Evolutionary conservation across 1,140 invertebrate genomes (phyloP).

Genomic region (Propsilocerus akamusi): DNA sequence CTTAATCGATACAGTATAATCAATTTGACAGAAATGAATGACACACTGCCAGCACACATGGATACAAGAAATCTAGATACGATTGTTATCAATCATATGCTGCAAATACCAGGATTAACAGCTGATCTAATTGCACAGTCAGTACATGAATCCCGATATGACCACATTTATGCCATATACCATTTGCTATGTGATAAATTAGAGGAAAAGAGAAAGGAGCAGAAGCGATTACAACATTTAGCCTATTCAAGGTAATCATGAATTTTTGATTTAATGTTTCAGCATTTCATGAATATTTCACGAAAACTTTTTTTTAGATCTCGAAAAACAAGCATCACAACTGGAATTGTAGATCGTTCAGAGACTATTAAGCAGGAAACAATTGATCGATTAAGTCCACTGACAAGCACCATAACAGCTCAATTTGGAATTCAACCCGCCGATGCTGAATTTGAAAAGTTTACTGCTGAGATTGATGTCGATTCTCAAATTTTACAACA

Average conservation of each 20-base stretch:
- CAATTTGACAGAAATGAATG: neutral
- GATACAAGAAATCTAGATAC: conserved; percentile 17
- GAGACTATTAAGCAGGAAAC: conserved; percentile 22
- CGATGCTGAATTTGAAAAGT: conserved; percentile 26
- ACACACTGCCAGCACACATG: conserved; percentile 7
- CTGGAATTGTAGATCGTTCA: conserved; percentile 32
- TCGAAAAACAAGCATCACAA: conserved; percentile 43
- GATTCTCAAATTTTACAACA: conserved; percentile 31
- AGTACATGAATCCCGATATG: conserved; percentile 73
- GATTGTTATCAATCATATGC: conserved; percentile 63
- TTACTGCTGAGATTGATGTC: conserved; percentile 30
- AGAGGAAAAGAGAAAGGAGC: conserved; percentile 28
- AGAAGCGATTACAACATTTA: conserved; percentile 21
- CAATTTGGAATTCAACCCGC: conserved; percentile 18
- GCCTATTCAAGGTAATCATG: conserved; percentile 15
- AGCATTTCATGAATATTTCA: conserved; percentile 4
- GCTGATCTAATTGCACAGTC: conserved; percentile 58
- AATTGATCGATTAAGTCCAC: conserved; percentile 19
- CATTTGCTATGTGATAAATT: conserved; percentile 74
- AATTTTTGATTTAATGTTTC: neutral
- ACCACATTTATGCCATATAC: conserved; percentile 94
- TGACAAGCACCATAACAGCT: conserved; percentile 17
- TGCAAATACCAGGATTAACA: conserved; percentile 56
- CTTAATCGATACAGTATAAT: conserved; percentile 24
- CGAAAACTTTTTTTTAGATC: conserved; percentile 10